Evolutionary conservation across 2,113 vertebrate genomes (phyloP).

Genomic region (Nansenia antarctica): DNA sequence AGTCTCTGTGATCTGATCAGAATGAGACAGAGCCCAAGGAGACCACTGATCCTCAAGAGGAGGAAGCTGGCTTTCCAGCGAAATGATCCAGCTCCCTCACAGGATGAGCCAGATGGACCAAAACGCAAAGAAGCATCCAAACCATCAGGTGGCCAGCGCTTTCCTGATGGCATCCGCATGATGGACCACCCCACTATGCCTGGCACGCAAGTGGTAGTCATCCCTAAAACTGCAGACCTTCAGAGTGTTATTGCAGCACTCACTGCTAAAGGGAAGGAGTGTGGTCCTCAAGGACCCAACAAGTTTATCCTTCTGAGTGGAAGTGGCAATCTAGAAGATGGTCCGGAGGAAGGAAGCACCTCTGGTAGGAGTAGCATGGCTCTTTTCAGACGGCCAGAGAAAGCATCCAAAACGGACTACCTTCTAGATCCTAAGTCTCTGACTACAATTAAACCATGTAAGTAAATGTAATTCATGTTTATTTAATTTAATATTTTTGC

Average conservation of each 20-base stretch:
- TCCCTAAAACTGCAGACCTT: slow-evolving; percentile 82
- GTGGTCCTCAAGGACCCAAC: slow-evolving; percentile 84
- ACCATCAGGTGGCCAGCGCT: slow-evolving; percentile 47
- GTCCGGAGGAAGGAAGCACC: background rate
- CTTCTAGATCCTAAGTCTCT: slow-evolving; percentile 28
- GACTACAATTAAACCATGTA: slow-evolving; percentile 51
- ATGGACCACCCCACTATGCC: slow-evolving; percentile 87
- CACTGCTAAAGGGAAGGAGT: slow-evolving; percentile 87
- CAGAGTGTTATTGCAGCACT: slow-evolving; percentile 87
- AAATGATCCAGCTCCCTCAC: slow-evolving; percentile 48
- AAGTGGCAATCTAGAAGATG: slow-evolving; percentile 55
- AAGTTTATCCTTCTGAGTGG: slow-evolving; percentile 91
- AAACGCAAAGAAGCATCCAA: slow-evolving; percentile 33
- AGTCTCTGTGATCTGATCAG: slow-evolving; percentile 63
- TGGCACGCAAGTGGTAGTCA: slow-evolving; percentile 86
- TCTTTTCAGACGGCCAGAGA: slow-evolving; percentile 13
- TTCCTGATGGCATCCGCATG: slow-evolving; percentile 81
- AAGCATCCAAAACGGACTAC: background rate
- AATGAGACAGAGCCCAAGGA: slow-evolving; percentile 90
- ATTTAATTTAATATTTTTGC: background rate
- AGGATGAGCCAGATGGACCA: slow-evolving; percentile 36
- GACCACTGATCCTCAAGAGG: slow-evolving; percentile 94
- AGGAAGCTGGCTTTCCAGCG: slow-evolving; percentile 81
- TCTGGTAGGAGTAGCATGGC: slow-evolving; percentile 1
- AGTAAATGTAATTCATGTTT: background rate